Base-by-base conservation (phyloP, 2,797 vertebrate genomes). In the Sebastes hubbsi region DNA sequence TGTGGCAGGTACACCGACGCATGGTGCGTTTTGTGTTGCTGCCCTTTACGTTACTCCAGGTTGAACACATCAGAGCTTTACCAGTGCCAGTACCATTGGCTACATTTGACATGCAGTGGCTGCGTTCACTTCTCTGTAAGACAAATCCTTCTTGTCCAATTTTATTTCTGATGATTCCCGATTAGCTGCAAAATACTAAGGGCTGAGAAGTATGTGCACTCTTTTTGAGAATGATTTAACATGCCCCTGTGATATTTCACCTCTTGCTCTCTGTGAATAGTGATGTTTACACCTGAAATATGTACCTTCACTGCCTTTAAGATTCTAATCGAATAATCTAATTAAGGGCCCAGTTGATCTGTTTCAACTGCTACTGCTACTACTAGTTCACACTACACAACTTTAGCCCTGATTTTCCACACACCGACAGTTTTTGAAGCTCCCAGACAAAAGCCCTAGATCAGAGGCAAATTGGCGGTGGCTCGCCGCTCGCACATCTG, bases 1-100 rank as follows among this genome's bases (percentile, higher is more conserved):
- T 73, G 73, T 73, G 83, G 46, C 75, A 83, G 77, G 79, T 88
- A 81, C 66, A 68, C 22, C 30, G 78, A 85, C 63, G 75, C 80
- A n/a, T 65, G 74, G 6, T 54, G 56, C 64, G 55, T 59, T 75
- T 65, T 63, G 69, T 68, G 52, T 55, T 18, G 54, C 52, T 76
- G 63, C n/a, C 20, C 58, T 61, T 32, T n/a, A 14, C 49, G 66
- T 80, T 5, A 55, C 55, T 81, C 42, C 58, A 75, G 24, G 49
- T 18, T 64, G 67, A 81, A 78, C 61, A 78, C 61, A 77, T 63
- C 11, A 38, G 32, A 69, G 20, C 10, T 46, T 62, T n/a, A 25
- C 42, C 42, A 74, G 20, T 12, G 36, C 36, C 5, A 4, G 14
- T 6, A 1, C 38, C 59, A 22, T 22, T 16, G 29, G 67, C 32